Conservation (phyloP, 2,888 invertebrate genomes). For the Geophilus truncorum region DNA sequence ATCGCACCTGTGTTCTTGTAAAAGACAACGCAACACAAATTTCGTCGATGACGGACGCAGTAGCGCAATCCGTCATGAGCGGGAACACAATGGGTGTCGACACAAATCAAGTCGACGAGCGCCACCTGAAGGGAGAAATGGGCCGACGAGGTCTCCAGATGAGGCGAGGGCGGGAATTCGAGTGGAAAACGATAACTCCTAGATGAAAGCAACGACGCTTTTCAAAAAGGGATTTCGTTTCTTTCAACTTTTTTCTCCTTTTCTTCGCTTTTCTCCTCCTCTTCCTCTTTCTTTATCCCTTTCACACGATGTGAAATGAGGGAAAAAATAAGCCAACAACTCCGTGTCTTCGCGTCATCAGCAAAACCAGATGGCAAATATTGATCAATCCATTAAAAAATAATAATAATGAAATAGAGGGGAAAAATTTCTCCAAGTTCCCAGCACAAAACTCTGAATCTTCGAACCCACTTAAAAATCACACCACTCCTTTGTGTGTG, state of each 20-base stretch:
- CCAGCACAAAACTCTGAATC: neutral
- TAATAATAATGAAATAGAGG: neutral
- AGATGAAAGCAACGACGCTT: conserved; percentile 6
- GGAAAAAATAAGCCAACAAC: neutral
- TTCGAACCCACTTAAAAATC: neutral
- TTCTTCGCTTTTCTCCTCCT: neutral
- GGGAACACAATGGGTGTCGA: conserved; percentile 9
- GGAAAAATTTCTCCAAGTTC: neutral
- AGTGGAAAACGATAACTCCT: conserved; percentile 24
- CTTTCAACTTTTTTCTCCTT: neutral
- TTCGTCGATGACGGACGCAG: neutral
- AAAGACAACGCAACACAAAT: neutral
- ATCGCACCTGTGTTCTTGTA: neutral
- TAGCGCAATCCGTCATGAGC: conserved; percentile 5
- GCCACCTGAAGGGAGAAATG: conserved; percentile 23
- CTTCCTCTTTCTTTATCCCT: neutral
- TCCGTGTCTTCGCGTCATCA: neutral
- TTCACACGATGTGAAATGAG: neutral
- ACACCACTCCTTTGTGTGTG: neutral
- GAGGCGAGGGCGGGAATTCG: conserved; percentile 21
- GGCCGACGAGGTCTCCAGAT: conserved; percentile 17
- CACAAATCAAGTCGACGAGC: conserved; percentile 24
- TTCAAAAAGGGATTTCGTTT: conserved; percentile 13
- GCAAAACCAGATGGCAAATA: conserved; percentile 5
- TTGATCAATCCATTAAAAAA: neutral